phyloP scores from a whole-genome alignment of 92 coral and sea anemone genomes.

The Blastomussa wellsi region DNA sequence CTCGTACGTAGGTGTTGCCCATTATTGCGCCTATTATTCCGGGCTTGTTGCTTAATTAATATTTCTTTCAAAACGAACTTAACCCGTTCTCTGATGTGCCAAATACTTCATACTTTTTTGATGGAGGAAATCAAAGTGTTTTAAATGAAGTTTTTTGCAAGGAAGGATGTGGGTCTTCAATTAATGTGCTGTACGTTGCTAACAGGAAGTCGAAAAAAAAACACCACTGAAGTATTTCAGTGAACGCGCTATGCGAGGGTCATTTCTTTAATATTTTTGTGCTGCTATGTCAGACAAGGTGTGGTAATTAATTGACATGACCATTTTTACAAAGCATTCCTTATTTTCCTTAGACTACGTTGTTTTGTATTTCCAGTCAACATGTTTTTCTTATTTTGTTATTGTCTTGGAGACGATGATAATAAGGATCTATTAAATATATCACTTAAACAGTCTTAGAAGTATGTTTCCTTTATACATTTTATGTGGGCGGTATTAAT shows the following conservation, averaged over 20 bases:
- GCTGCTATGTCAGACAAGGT: not conserved
- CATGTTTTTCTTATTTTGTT: not conserved
- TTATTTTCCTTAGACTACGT: not conserved
- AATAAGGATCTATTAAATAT: not conserved
- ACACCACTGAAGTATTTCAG: not conserved
- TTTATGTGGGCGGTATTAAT: not conserved
- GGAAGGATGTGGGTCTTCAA: not conserved
- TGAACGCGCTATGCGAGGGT: not conserved
- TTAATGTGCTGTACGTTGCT: too few relatives aligned
- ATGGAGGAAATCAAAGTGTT: constrained; percentile 4
- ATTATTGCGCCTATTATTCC: not conserved
- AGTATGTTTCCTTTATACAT: not conserved
- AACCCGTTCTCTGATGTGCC: constrained; percentile 4
- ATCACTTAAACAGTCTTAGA: not conserved
- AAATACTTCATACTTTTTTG: constrained; percentile 18
- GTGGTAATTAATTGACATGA: not conserved
- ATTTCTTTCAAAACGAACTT: not conserved
- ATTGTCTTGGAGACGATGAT: constrained; percentile 3
- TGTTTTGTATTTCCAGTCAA: not conserved
- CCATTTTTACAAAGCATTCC: not conserved
- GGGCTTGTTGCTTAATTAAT: not conserved
- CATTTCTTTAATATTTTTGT: not conserved
- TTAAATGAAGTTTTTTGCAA: not conserved
- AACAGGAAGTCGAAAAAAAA: not conserved
- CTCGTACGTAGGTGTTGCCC: not conserved